Conservation (phyloP, 2,113 vertebrate species). For the Vicugna pacos region DNA sequence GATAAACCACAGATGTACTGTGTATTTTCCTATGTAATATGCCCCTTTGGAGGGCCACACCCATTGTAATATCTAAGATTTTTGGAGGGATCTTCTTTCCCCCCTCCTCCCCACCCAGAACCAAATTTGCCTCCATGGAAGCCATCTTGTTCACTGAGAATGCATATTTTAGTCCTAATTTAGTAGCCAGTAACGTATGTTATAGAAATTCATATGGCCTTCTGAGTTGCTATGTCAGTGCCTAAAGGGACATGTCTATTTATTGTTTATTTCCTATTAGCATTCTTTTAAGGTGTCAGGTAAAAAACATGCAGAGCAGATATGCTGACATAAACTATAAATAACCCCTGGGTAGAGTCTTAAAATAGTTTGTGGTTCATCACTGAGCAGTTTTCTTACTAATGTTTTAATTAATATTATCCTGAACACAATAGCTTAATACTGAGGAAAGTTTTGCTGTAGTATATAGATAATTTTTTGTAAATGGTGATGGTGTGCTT, state of each 20-base stretch:
- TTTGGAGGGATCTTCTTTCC: background rate
- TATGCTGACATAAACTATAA: conserved; percentile 87
- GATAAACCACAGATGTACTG: background rate
- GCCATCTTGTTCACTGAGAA: background rate
- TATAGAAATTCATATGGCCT: background rate
- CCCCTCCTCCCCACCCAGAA: background rate
- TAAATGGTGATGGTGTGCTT: background rate
- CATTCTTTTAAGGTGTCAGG: conserved; percentile 84
- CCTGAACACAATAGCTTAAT: conserved; percentile 80
- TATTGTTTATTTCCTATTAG: conserved; percentile 69
- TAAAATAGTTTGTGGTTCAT: conserved; percentile 88
- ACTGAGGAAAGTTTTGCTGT: conserved; percentile 71
- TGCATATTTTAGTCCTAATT: background rate
- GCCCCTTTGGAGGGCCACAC: background rate
- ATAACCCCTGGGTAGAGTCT: conserved; percentile 85
- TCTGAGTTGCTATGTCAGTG: background rate
- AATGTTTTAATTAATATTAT: conserved; percentile 76
- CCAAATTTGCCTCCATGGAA: background rate
- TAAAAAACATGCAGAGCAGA: conserved; percentile 84
- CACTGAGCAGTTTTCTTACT: conserved; percentile 83
- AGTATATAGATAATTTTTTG: conserved; percentile 56
- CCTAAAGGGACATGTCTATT: conserved; percentile 39
- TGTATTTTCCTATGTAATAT: background rate
- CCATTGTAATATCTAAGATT: background rate
- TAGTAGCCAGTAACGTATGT: background rate